Conservation (phyloP, 2,797 vertebrate genomes). For the Pseudochaenichthys georgianus region DNA sequence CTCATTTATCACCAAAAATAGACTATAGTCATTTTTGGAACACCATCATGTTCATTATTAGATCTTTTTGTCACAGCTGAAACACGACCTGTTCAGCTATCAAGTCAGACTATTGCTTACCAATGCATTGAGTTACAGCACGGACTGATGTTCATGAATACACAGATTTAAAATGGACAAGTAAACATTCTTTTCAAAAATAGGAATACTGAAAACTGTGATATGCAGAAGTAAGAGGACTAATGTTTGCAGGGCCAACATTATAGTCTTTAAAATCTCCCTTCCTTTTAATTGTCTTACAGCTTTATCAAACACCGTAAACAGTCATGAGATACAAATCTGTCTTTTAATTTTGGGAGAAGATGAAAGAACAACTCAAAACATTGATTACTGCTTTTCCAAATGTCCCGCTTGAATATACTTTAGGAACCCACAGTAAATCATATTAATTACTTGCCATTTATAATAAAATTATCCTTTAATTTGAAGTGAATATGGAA, state of each 20-base stretch:
- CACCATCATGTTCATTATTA: slow-evolving; percentile 15
- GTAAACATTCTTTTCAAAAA: slow-evolving; percentile 84
- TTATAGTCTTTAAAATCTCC: slow-evolving; percentile 31
- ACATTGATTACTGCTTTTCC: slow-evolving; percentile 16
- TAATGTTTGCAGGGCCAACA: slow-evolving; percentile 29
- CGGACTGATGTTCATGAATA: slow-evolving; percentile 35
- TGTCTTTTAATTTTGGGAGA: slow-evolving; percentile 28
- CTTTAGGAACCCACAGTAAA: slow-evolving; percentile 21
- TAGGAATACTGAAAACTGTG: slow-evolving; percentile 10
- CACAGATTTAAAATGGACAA: slow-evolving; percentile 76
- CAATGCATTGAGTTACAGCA: slow-evolving; percentile 34
- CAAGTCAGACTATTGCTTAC: slow-evolving; percentile 69
- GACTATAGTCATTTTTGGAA: slow-evolving; percentile 37
- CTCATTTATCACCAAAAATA: slow-evolving; percentile 53
- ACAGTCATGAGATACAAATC: slow-evolving; percentile 40
- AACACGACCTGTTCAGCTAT: slow-evolving; percentile 34
- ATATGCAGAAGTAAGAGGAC: slow-evolving; percentile 21
- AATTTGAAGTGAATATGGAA: slow-evolving; percentile 48
- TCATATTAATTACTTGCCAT: slow-evolving; percentile 27
- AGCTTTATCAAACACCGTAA: slow-evolving; percentile 40
- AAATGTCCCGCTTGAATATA: slow-evolving; percentile 23
- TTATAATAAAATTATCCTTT: slow-evolving; percentile 29
- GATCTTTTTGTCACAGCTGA: slow-evolving; percentile 27
- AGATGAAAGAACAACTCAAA: background rate
- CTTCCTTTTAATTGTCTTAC: slow-evolving; percentile 31